Base-by-base conservation (phyloP, 2,113 vertebrate species). In the Colaptes auratus region DNA sequence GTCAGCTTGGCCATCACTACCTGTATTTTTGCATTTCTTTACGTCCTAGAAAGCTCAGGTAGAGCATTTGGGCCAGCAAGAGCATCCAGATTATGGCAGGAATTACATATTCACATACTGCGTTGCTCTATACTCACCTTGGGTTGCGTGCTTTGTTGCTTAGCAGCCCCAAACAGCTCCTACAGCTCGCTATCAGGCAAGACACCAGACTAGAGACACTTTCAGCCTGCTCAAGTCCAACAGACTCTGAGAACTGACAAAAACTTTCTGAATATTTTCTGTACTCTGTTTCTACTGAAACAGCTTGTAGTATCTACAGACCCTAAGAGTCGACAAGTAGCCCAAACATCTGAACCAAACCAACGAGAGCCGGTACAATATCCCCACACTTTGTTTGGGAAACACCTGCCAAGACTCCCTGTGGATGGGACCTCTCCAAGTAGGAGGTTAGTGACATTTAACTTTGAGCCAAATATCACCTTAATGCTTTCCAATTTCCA, bases 381-480 rank as follows among this genome's bases (percentile, higher is more conserved):
- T 39, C 7, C 20, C 20, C 0, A 0, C 6, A 60, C 30, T 42
- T 63, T 30, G 27, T 48, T 59, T 50, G 35, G 71, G 50, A 75
- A 89, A 39, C 0, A 2, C 33, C 36, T 44, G 66, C 70, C 87
- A 61, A 36, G 66, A 27, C 74, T 89, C 70, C 52, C 74, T 76
- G 53, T 0, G 0, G 59, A 70, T 10, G 18, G 39, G 39, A 73
- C 63, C 74, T 82, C 74, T 87, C 59, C 0, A 0, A 85, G 74
- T 7, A 73, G 36, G 66, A 84, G 70, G 56, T 60, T 42, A 36
- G 58, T 61, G 63, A 75, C 66, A 85, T 89, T 91, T 85, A 48
- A 65, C 20, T 48, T 65, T 42, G 39, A 85, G 71, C 35, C 89
- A 82, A 87, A 87, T 36, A 69, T 19, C 58, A 46, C 39, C 35